These are phyloP conservation scores for Bungarus multicinctus DNA, from an alignment of 2,113 vertebrate species.

Conservation along the genomic window DNA sequence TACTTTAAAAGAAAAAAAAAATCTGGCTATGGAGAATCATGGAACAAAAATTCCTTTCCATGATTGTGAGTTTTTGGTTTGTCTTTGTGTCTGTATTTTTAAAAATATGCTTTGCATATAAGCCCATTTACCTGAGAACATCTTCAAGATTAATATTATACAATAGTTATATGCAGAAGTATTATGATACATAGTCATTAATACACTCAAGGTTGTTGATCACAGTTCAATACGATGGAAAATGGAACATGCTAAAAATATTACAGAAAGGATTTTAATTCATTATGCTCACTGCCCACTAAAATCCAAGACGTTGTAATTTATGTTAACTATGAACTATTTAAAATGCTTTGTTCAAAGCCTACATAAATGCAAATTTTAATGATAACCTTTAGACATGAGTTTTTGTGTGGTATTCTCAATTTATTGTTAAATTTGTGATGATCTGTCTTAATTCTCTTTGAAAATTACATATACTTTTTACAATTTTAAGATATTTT, in stretches of 20 bases:
- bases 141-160: constrained; percentile 21
- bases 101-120: not conserved
- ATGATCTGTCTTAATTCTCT: constrained; percentile 21
- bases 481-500: constrained; percentile 7
- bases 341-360: constrained; percentile 29
- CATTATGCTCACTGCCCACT: constrained; percentile 23
- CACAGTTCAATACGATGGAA: constrained; percentile 10
- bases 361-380: constrained; percentile 37
- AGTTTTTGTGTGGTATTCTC: not conserved
- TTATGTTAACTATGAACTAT: constrained; percentile 15
- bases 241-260: constrained; percentile 28
- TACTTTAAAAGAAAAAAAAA: not conserved
- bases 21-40: not conserved
- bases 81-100: not conserved
- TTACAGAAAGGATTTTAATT: constrained; percentile 23
- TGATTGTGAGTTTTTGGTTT: not conserved
- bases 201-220: not conserved
- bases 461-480: not conserved
- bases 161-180: not conserved
- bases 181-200: constrained; percentile 5
- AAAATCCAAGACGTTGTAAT: constrained; percentile 18
- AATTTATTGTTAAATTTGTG: constrained; percentile 11
- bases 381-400: not conserved
- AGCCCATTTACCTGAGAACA: not conserved
- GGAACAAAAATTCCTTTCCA: not conserved